Evolutionary conservation across 2,888 invertebrate species (phyloP).

Genomic region (Chaetogeoica ovagalla): DNA sequence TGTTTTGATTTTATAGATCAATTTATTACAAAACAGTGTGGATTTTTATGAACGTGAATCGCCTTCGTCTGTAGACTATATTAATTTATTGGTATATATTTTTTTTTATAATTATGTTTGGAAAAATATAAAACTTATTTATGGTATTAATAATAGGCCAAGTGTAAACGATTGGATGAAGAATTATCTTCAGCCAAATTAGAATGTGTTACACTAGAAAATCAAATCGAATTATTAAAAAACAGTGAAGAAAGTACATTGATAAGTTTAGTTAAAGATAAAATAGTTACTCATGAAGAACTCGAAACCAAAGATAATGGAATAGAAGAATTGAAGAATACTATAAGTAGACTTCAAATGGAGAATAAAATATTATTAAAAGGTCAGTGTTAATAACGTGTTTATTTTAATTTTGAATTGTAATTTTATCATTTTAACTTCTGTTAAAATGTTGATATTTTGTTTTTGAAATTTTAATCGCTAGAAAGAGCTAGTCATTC

Average conservation of each 20-base stretch:
- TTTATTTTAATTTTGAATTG: constrained; percentile 1
- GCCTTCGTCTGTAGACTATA: not conserved
- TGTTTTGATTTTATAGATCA: constrained; percentile 18
- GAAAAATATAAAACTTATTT: not conserved
- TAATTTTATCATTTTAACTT: not conserved
- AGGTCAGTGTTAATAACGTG: constrained; percentile 3
- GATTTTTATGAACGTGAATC: constrained; percentile 14
- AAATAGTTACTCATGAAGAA: constrained; percentile 80
- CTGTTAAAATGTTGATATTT: not conserved
- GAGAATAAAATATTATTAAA: constrained; percentile 51
- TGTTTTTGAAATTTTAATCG: constrained; percentile 3
- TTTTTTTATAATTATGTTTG: not conserved
- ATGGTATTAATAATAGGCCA: constrained; percentile 20
- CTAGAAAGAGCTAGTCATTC: constrained; percentile 42
- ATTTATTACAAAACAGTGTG: constrained; percentile 26
- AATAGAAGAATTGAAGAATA: constrained; percentile 54
- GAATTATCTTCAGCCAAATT: constrained; percentile 63
- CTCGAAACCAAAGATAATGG: constrained; percentile 69
- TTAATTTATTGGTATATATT: constrained; percentile 19
- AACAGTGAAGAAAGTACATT: constrained; percentile 74
- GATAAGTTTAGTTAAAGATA: constrained; percentile 78
- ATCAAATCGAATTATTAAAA: constrained; percentile 66
- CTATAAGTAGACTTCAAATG: constrained; percentile 53
- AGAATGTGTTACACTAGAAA: constrained; percentile 61
- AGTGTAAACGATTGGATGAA: constrained; percentile 40